Evolutionary conservation across 2,888 invertebrate species (phyloP), one percentile per base, ranked within the genome.

Genomic region (Pristionchus entomophagus): DNA sequence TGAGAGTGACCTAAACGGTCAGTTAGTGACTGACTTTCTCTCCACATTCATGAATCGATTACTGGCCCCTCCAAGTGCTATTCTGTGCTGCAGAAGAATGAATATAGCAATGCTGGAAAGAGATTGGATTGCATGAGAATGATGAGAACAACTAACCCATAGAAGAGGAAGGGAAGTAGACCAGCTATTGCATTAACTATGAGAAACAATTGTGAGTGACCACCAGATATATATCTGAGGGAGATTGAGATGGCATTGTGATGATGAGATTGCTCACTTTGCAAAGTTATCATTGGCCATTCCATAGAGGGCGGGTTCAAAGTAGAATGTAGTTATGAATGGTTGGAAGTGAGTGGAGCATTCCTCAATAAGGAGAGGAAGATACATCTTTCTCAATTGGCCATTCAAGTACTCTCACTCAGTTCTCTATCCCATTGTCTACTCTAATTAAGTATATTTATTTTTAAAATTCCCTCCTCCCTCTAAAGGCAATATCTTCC

Each of bases 321-420:
- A 73, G 26, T 73, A 73, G 45, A 73, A 73, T 14, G 73, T 73
- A 41, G 73, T 73, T n/a, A 73, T 73, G 73, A 73, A 73, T 41
- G 73, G 73, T 73, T 73, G 73, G 14, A 73, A 73, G 32, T 73
- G 73, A n/a, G 73, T 73, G 12, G 73, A 38, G 19, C 73, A 73
- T 45, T 73, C 73, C 73, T 73, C 32, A 73, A n/a, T n/a, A n/a
- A n/a, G n/a, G n/a, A n/a, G n/a, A n/a, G n/a, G n/a, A n/a, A n/a
- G n/a, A n/a, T n/a, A n/a, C n/a, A n/a, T n/a, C 45, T 45, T 45
- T 45, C 45, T 45, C 56, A 59, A 22, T 65, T 14, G n/a, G 17
- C 65, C 65, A 65, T 38, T 65, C 35, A 65, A 59, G 59, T 59
- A 32, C 56, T 45, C 45, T 10, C 45, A 45, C 45, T 45, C 45